Evolutionary conservation across 2,797 vertebrate species (phyloP).

Genomic region (Cuniculus paca): DNA sequence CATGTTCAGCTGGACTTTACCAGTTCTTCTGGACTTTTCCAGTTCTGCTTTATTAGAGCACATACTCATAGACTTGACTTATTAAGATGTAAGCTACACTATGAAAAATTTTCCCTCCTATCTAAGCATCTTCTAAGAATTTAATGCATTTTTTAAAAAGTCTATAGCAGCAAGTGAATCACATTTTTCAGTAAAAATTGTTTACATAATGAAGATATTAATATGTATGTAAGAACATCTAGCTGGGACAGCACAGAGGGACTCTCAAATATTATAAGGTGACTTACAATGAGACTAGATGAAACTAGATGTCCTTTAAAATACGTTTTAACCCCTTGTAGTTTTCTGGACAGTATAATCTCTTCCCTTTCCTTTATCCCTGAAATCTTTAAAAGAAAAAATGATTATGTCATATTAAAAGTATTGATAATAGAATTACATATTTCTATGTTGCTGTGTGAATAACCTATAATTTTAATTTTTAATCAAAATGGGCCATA

Average conservation of each 20-base stretch:
- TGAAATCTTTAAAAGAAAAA: slow-evolving; percentile 3
- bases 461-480: neutral
- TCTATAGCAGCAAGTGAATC: neutral
- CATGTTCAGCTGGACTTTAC: neutral
- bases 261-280: neutral
- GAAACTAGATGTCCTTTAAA: neutral
- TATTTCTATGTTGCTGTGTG: neutral
- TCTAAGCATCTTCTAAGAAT: slow-evolving; percentile 55
- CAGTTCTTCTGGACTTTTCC: neutral
- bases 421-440: neutral
- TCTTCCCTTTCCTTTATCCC: neutral
- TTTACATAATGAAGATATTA: neutral
- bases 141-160: slow-evolving; percentile 33
- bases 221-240: neutral
- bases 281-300: neutral
- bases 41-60: neutral
- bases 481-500: slow-evolving; percentile 20
- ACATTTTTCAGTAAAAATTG: neutral
- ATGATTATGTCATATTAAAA: neutral
- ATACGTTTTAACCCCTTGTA: neutral
- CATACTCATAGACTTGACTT: neutral
- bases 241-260: neutral
- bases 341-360: neutral
- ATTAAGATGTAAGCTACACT: slow-evolving; percentile 22
- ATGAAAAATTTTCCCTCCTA: neutral